Conservation (phyloP, 2,113 vertebrate species). For the Brachirus orientalis region DNA sequence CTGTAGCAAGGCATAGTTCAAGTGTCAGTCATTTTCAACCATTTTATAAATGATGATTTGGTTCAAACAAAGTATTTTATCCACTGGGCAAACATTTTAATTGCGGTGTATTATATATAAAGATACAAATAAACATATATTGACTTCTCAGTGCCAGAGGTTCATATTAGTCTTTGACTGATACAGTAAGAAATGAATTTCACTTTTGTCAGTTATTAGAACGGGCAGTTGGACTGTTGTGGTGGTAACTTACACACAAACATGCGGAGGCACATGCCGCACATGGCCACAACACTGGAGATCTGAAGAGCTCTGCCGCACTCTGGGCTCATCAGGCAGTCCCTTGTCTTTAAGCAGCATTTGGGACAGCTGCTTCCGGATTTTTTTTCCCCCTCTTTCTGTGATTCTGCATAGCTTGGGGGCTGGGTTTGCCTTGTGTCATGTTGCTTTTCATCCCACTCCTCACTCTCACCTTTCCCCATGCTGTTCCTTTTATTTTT, state of each 20-base stretch:
- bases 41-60: too few relatives aligned
- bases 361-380: conserved; percentile 51
- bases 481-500: conserved; percentile 29
- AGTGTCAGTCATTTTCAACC: neutral
- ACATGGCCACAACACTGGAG: conserved; percentile 70
- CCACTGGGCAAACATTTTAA: too few relatives aligned
- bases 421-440: conserved; percentile 56
- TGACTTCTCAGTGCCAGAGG: too few relatives aligned
- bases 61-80: too few relatives aligned
- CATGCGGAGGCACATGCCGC: conserved; percentile 76
- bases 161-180: too few relatives aligned
- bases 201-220: too few relatives aligned
- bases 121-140: too few relatives aligned
- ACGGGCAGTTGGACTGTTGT: neutral
- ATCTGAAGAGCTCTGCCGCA: conserved; percentile 79
- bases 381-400: neutral
- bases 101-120: too few relatives aligned
- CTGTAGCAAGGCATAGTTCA: neutral
- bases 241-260: conserved; percentile 73
- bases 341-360: conserved; percentile 72
- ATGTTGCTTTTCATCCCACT: conserved; percentile 43
- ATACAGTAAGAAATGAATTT: too few relatives aligned
- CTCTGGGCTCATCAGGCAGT: conserved; percentile 80
- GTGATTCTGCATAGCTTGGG: neutral
- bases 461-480: conserved; percentile 41